Conservation (phyloP, 2,797 vertebrate genomes). For the Sebastes kiyomatsui region DNA sequence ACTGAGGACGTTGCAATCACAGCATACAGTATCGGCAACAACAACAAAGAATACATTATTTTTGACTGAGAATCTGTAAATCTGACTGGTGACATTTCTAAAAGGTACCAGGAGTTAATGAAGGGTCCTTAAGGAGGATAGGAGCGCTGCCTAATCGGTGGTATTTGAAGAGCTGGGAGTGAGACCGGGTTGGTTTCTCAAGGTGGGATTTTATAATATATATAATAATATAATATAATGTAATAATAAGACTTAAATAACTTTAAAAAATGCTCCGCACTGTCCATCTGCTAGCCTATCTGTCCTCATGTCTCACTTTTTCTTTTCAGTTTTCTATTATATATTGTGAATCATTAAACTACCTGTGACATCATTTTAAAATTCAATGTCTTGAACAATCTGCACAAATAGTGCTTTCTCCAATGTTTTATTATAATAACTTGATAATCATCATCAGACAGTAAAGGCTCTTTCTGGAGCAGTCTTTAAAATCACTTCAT, state of each 20-base stretch:
- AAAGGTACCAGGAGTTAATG: neutral
- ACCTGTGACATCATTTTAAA: neutral
- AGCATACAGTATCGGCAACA: neutral
- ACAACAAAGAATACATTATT: neutral
- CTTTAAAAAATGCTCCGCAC: neutral
- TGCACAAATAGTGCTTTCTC: neutral
- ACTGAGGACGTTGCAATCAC: neutral
- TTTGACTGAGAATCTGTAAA: neutral
- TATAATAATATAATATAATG: no score
- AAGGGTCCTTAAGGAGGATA: neutral
- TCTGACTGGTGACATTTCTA: conserved; percentile 6
- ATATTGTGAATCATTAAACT: neutral
- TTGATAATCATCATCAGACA: neutral
- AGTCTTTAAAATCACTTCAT: conserved; percentile 2
- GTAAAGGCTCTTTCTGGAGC: neutral
- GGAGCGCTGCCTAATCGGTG: no score
- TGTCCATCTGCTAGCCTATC: neutral
- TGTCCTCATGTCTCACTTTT: neutral
- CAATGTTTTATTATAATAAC: neutral
- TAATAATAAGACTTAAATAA: neutral
- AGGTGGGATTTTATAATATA: neutral
- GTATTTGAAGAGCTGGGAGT: neutral
- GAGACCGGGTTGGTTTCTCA: neutral
- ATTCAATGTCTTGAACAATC: neutral
- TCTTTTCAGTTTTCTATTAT: neutral